Conservation (phyloP, 2,888 invertebrate species). For the Caenorhabditis doughertyi region DNA sequence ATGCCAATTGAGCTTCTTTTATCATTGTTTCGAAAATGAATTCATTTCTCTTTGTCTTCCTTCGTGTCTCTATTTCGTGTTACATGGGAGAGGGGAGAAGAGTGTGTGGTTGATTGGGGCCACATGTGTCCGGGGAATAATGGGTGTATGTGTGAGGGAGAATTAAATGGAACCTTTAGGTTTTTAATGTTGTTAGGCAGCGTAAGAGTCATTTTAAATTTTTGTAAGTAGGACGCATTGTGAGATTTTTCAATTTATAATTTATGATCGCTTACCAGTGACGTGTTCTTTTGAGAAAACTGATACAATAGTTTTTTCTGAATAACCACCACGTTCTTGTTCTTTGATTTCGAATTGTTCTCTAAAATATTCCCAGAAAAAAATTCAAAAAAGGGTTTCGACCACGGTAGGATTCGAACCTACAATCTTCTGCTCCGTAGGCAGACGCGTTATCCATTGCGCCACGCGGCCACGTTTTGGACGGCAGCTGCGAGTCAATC, state of each 20-base stretch:
- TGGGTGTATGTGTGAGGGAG: background rate
- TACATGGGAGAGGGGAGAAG: no score
- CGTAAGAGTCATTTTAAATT: background rate
- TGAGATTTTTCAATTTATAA: no score
- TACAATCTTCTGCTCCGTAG: slow-evolving; percentile 83
- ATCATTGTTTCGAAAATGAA: slow-evolving; percentile 1
- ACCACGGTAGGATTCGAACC: slow-evolving; percentile 1
- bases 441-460: slow-evolving; percentile 82
- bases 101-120: background rate
- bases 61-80: background rate
- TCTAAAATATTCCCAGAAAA: no score
- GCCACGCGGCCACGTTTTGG: slow-evolving; percentile 75
- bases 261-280: no score
- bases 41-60: slow-evolving; percentile 17
- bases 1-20: slow-evolving; percentile 41
- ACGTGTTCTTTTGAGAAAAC: no score
- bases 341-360: no score
- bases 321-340: no score
- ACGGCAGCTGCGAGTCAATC: no score
- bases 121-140: slow-evolving; percentile 25
- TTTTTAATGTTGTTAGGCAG: no score
- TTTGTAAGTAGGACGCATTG: no score
- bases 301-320: no score
- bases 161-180: no score
- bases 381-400: background rate